Percentiles rank a stretch among this genome's conserved stretches.
phyloP scores from a whole-genome alignment of 2,113 vertebrate genomes.

The Rhea americana region DNA sequence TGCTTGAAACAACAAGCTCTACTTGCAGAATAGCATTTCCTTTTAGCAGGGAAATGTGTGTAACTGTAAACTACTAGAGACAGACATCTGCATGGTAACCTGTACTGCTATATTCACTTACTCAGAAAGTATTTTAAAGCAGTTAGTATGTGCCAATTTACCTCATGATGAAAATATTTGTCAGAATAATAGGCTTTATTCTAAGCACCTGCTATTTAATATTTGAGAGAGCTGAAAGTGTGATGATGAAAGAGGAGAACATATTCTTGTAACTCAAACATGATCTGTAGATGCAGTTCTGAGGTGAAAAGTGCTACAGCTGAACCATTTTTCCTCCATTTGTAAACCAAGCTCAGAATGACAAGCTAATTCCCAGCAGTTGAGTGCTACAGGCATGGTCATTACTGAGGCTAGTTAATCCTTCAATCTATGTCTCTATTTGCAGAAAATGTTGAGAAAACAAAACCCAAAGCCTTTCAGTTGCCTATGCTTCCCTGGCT shows the following conservation, averaged over 20 bases:
- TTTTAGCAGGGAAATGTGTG: conserved; percentile 23
- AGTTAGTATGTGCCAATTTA: conserved; percentile 46
- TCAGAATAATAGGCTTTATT: conserved; percentile 62
- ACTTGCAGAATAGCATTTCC: neutral
- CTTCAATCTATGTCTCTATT: conserved; percentile 28
- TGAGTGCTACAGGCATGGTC: neutral
- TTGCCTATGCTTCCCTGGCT: neutral
- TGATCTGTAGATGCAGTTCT: conserved; percentile 26
- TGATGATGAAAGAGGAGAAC: conserved; percentile 47
- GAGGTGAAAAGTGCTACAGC: conserved; percentile 31
- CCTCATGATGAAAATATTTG: conserved; percentile 59
- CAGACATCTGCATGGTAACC: conserved; percentile 59
- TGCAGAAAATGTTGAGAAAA: neutral
- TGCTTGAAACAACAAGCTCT: conserved; percentile 11
- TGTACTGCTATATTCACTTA: conserved; percentile 57
- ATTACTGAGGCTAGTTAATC: conserved; percentile 2
- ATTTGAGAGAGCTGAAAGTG: conserved; percentile 27
- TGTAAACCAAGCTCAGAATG: conserved; percentile 42
- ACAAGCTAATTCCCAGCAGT: conserved; percentile 52
- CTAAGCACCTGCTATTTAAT: conserved; percentile 57
- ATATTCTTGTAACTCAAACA: conserved; percentile 15
- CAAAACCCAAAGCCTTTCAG: neutral
- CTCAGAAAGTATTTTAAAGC: conserved; percentile 36
- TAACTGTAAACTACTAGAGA: conserved; percentile 51
- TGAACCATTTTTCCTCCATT: conserved; percentile 42